Evolutionary conservation across 2,113 vertebrate genomes (phyloP), one percentile per base, ranked within the genome.

Genomic region (Strix aluco): DNA sequence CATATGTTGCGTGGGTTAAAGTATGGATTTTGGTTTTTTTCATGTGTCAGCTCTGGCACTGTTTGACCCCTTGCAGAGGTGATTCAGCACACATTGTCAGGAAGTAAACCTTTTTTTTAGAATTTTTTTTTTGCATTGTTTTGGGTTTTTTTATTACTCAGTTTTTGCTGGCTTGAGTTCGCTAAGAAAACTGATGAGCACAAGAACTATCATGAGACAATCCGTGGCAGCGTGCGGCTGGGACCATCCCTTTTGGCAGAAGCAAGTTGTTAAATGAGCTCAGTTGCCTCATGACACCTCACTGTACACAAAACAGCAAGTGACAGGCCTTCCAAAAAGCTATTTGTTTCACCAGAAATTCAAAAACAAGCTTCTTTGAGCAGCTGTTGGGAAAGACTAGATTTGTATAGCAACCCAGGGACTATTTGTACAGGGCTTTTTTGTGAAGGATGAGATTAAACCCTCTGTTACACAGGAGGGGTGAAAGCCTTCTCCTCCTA

Each of bases 251-350:
- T 82, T 90, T 38, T 82, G 91, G 81, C 91, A 96, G 81, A 91
- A 85, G 44, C 47, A 94, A 95, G 81, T 82, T 94, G 73, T 81
- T 85, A 85, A 89, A 91, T 89, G 70, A 96, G 84, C 89, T 94
- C 94, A 94, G 47, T 71, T 89, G 93, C 89, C 93, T 95, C 93
- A 92, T 85, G 93, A 97, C 81, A 94, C 78, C 74, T 87, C 95
- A 79, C 47, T 92, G 89, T 89, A 96, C 81, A 96, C 73, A 95
- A 87, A 96, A 90, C 84, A 92, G 89, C 89, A 71, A 95, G 57
- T 92, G 93, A 92, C 84, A 94, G 70, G 84, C 91, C 85, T 95
- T 94, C 93, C 89, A 89, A 87, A 97, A 95, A 91, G 70, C 93
- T 91, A 49, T 95, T 94, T 91, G 77, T 95, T 95, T 94, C 92